Base-by-base conservation (phyloP, 1,140 invertebrate genomes). In the Papilio xuthus region DNA sequence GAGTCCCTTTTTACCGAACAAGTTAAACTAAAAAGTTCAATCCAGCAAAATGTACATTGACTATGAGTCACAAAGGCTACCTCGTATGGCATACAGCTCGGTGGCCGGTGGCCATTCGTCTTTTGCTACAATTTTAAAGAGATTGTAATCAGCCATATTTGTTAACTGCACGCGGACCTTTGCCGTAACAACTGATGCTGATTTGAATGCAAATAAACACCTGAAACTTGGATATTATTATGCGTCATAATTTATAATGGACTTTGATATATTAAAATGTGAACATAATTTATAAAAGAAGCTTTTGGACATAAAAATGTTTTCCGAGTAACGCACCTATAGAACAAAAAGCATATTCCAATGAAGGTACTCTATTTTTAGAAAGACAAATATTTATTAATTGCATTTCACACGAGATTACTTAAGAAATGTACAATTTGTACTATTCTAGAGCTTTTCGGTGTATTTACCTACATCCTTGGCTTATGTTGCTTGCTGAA, bases 141-240 rank as follows among this genome's bases (percentile, higher is more conserved):
- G 80, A 84, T 84, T 83, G 83, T 84, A 80, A 79, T 79, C 74
- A 47, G 50, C 81, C 81, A 70, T 84, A 79, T 84, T 83, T 77
- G 83, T 63, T 20, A 41, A 67, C 78, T 78, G 78, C 67, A 78
- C 71, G 71, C 63, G 60, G 70, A 67, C 79, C 71, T 42, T 20
- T 77, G 44, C 47, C 50, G 67, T 47, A 50, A 70, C 63, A 56
- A 78, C 74, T 78, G 80, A 32, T 67, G 41, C 67, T 26, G 71
- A 81, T 75, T 81, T 70, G 63, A 73, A 71, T 44, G 75, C 53
- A 73, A 44, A 42, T 23, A 79, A 42, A 77, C 74, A 42, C 37
- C 67, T 76, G 75, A 78, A 79, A 79, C 72, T 2, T 47, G n/a
- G 23, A 15, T 41, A 12, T n/a, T 72, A 47, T 50, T 50, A 23